phyloP scores from a whole-genome alignment of 2,113 vertebrate genomes.

The Eretmochelys imbricata region DNA sequence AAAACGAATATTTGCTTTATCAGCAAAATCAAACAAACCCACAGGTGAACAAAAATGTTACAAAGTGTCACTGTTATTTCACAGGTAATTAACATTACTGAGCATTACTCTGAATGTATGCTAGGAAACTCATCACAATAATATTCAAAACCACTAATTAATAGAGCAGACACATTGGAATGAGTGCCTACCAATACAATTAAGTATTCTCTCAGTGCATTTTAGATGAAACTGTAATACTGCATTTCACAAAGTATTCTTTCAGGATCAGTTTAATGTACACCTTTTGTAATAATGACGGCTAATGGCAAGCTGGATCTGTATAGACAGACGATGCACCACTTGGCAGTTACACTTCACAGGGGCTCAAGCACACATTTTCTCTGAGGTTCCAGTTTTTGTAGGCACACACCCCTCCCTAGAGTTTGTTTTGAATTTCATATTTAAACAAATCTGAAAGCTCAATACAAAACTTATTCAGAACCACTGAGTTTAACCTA shows the following conservation, averaged over 20 bases:
- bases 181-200: conserved; percentile 23
- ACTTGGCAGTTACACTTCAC: conserved; percentile 12
- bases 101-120: conserved; percentile 22
- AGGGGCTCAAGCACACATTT: conserved; percentile 30
- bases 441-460: conserved; percentile 24
- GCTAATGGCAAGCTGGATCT: conserved; percentile 4
- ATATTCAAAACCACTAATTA: neutral
- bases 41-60: conserved; percentile 32
- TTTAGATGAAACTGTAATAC: conserved; percentile 43
- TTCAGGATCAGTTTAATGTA: conserved; percentile 41
- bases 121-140: conserved; percentile 36
- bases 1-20: conserved; percentile 52
- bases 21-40: conserved; percentile 36
- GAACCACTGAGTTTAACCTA: conserved; percentile 20
- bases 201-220: conserved; percentile 25
- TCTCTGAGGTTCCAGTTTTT: conserved; percentile 29
- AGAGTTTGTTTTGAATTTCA: conserved; percentile 52
- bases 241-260: conserved; percentile 48
- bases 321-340: neutral
- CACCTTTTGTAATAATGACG: conserved; percentile 8
- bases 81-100: conserved; percentile 43
- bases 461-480: conserved; percentile 1
- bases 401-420: conserved; percentile 9
- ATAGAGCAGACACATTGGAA: neutral
- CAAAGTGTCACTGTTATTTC: conserved; percentile 60